Percentiles rank a stretch among this genome's conserved stretches.
Conservation (phyloP, 2,113 vertebrate genomes). For the Raja brachyura region DNA sequence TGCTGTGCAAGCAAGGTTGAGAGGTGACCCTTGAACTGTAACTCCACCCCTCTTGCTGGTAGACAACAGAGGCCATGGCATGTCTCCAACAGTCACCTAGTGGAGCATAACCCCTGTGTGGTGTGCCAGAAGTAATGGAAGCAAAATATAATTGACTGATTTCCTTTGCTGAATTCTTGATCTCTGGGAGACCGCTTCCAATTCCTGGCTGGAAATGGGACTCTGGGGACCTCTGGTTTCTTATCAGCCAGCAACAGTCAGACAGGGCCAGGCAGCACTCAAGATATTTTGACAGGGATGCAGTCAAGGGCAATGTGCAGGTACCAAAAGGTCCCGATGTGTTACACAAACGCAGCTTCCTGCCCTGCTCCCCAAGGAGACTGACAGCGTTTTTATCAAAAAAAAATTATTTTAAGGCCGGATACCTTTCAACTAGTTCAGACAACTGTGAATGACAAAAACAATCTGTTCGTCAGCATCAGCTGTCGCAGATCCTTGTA, state of each 20-base stretch:
- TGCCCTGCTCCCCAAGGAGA: conserved; percentile 54
- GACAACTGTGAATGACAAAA: conserved; percentile 59
- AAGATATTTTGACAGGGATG: conserved; percentile 51
- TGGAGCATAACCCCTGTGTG: not conserved
- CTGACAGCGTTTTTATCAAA: not conserved
- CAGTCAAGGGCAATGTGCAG: conserved; percentile 63
- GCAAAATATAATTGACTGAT: conserved; percentile 53
- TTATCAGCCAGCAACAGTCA: conserved; percentile 64
- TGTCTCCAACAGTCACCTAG: conserved; percentile 1
- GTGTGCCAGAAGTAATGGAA: conserved; percentile 43
- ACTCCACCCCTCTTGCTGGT: conserved; percentile 8
- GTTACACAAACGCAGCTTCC: conserved; percentile 63
- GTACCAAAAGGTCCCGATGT: conserved; percentile 62
- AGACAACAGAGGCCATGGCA: conserved; percentile 17
- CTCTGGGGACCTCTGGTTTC: conserved; percentile 57
- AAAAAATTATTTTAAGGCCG: conserved; percentile 42
- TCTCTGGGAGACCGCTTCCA: conserved; percentile 49
- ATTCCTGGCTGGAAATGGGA: conserved; percentile 49
- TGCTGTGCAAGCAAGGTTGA: conserved; percentile 22
- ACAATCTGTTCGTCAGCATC: conserved; percentile 51
- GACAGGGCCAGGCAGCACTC: conserved; percentile 58
- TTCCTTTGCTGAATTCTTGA: conserved; percentile 57
- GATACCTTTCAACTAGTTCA: conserved; percentile 51
- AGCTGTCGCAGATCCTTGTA: conserved; percentile 60
- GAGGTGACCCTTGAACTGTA: conserved; percentile 19